phyloP scores from a whole-genome alignment of 2,888 invertebrate species.

The Lobophora halterata region DNA sequence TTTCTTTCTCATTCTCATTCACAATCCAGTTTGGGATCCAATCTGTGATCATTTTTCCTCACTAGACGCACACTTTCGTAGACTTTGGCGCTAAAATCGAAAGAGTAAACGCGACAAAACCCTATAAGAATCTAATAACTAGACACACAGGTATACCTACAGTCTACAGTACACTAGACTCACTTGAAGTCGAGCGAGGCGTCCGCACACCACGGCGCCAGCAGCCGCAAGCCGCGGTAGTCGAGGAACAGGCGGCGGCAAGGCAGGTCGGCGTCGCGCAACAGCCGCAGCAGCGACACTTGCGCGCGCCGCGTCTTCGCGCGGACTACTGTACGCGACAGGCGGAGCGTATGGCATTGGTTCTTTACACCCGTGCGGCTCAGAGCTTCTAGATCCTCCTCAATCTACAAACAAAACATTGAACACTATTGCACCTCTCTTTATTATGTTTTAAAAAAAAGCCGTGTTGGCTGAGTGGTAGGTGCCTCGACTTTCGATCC shows the following conservation, averaged over 20 bases:
- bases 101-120: no score
- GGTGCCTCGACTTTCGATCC: no score
- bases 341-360: conserved; percentile 92
- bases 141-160: no score
- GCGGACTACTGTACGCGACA: conserved; percentile 95
- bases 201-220: conserved; percentile 96
- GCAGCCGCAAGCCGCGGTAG: conserved; percentile 93
- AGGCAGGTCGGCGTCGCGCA: conserved; percentile 90
- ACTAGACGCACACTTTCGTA: no score
- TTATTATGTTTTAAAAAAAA: conserved; percentile 2
- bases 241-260: conserved; percentile 93
- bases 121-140: no score
- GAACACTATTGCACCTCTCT: background rate
- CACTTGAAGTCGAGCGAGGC: conserved; percentile 76
- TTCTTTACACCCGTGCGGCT: conserved; percentile 91
- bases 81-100: no score
- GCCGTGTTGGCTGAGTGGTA: no score
- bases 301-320: conserved; percentile 91
- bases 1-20: no score
- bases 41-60: no score
- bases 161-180: conserved; percentile 39
- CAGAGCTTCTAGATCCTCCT: conserved; percentile 93
- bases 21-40: no score
- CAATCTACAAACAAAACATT: conserved; percentile 78
- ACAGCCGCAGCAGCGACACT: conserved; percentile 86